A percentile compares a stretch with the other conserved stretches of the same genome.
Evolutionary conservation across 2,888 invertebrate genomes (phyloP).

Genomic region (Caenorhabditis auriculariae): DNA sequence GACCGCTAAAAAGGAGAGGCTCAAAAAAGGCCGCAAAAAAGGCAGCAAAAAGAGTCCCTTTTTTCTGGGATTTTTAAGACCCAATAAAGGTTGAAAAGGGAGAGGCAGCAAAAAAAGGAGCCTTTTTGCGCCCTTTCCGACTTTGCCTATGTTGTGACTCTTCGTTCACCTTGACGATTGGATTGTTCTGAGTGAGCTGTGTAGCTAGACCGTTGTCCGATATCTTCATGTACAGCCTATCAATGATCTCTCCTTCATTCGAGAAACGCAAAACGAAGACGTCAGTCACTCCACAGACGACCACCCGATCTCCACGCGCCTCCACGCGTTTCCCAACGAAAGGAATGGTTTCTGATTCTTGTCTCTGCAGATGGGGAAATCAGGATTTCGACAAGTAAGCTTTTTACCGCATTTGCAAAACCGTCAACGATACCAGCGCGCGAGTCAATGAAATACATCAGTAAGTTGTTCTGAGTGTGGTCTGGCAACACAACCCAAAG

Average conservation of each 20-base stretch:
- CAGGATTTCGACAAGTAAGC: neutral
- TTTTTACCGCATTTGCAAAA: neutral
- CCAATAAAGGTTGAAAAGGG: too few species aligned
- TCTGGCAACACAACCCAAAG: conserved; percentile 15
- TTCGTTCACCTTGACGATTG: conserved; percentile 17
- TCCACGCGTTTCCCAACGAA: conserved; percentile 21
- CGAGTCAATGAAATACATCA: conserved; percentile 19
- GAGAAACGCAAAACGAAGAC: conserved; percentile 30
- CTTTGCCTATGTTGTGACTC: too few species aligned
- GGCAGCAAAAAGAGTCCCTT: too few species aligned
- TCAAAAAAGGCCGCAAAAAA: too few species aligned
- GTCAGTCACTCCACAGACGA: conserved; percentile 30
- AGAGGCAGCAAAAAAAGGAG: too few species aligned
- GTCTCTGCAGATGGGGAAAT: conserved; percentile 13
- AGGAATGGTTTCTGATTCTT: conserved; percentile 32
- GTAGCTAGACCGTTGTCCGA: conserved; percentile 6
- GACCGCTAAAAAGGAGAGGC: too few species aligned
- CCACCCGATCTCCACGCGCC: conserved; percentile 23
- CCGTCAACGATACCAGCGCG: neutral
- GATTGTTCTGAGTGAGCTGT: conserved; percentile 18
- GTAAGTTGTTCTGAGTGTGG: conserved; percentile 3
- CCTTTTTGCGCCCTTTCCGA: too few species aligned
- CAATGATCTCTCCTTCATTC: conserved; percentile 27
- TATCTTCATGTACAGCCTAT: conserved; percentile 20
- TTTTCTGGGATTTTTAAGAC: too few species aligned